phyloP scores from a whole-genome alignment of 2,888 invertebrate genomes.

The Erynnis tages region DNA sequence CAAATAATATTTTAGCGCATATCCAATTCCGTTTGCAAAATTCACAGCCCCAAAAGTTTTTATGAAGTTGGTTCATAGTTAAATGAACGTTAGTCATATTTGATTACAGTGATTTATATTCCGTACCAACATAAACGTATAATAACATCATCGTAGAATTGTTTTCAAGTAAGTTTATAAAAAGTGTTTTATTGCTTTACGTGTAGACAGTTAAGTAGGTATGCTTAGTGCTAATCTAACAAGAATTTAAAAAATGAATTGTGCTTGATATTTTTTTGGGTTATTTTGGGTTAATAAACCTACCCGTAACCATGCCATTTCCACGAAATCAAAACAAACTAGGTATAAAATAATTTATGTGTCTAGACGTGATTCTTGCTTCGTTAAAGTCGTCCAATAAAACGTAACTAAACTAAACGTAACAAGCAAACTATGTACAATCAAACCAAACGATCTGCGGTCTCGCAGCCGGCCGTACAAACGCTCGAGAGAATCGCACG shows the following conservation, averaged over 20 bases:
- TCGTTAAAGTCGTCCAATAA: background rate
- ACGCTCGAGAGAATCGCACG: slow-evolving; percentile 38
- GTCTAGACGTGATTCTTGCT: slow-evolving; percentile 16
- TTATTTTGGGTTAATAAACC: slow-evolving; percentile 1
- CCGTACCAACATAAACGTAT: no score
- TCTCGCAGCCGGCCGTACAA: background rate
- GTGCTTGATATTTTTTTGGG: no score
- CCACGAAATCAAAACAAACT: slow-evolving; percentile 1
- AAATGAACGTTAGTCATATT: background rate
- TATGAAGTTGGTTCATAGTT: no score
- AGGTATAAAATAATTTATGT: slow-evolving; percentile 4
- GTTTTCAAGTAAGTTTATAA: no score
- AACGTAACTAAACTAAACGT: background rate
- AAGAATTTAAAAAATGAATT: no score
- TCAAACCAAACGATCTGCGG: background rate
- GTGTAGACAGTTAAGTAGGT: no score
- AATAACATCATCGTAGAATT: no score
- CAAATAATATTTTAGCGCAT: no score
- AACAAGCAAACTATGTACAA: slow-evolving; percentile 4
- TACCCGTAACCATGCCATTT: background rate
- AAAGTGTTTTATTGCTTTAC: no score
- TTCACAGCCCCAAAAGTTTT: no score
- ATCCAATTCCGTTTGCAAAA: no score
- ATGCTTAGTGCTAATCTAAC: no score
- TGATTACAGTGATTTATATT: background rate